A percentile compares a stretch with the other conserved stretches of the same genome.
Conservation (phyloP, 2,888 invertebrate species). For the Poecilus cupreus region DNA sequence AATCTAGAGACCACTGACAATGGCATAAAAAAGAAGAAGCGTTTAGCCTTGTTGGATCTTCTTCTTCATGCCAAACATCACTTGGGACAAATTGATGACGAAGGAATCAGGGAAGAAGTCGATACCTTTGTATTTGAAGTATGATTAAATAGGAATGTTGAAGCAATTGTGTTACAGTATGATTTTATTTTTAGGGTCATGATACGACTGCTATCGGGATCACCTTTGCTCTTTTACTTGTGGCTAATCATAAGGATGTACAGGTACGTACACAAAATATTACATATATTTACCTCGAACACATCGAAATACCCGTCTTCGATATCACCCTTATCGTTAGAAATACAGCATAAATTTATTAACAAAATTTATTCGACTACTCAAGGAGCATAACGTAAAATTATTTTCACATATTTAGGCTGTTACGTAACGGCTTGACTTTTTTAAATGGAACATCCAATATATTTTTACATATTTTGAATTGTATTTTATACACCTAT, state of each 20-base stretch:
- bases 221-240: slow-evolving; percentile 70
- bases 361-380: too few relatives aligned
- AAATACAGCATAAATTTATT: too few relatives aligned
- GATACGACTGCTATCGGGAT: slow-evolving; percentile 73
- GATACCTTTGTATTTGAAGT: slow-evolving; percentile 52
- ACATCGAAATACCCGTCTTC: too few relatives aligned
- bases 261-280: slow-evolving; percentile 62
- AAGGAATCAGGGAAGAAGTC: slow-evolving; percentile 58
- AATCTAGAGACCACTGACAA: not conserved
- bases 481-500: too few relatives aligned
- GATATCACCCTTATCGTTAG: too few relatives aligned
- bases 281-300: too few relatives aligned
- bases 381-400: too few relatives aligned
- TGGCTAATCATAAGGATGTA: slow-evolving; percentile 72
- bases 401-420: too few relatives aligned
- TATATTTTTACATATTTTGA: too few relatives aligned
- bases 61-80: slow-evolving; percentile 74
- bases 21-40: slow-evolving; percentile 69
- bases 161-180: not conserved
- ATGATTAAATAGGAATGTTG: not conserved
- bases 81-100: slow-evolving; percentile 73
- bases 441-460: too few relatives aligned
- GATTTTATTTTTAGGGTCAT: slow-evolving; percentile 71
- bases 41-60: slow-evolving; percentile 76
- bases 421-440: too few relatives aligned